Percentiles rank a stretch among this genome's conserved stretches.
Conservation (phyloP, 2,113 vertebrate genomes). For the Nanorana parkeri region DNA sequence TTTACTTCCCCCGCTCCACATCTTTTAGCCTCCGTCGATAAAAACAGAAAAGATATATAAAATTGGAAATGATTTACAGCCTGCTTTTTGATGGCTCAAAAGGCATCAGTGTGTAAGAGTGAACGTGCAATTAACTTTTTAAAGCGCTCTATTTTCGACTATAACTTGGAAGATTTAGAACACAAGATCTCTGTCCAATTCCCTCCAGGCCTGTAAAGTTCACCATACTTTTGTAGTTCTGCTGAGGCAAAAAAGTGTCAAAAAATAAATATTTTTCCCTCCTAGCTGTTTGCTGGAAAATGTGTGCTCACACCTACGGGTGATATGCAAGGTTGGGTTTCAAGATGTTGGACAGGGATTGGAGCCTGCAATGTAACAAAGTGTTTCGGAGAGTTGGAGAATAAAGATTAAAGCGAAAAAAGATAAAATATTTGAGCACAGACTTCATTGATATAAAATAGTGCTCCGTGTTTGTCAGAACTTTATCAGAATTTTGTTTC, state of each 20-base stretch:
- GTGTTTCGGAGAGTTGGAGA: constrained; percentile 4
- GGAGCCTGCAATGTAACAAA: constrained; percentile 59
- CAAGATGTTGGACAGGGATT: constrained; percentile 61
- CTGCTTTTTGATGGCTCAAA: constrained; percentile 49
- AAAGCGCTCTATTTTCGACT: constrained; percentile 58
- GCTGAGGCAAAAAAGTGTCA: constrained; percentile 63
- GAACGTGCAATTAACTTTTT: constrained; percentile 55
- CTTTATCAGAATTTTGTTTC: no score
- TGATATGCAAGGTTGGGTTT: constrained; percentile 60
- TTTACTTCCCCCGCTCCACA: neutral
- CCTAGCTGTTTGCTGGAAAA: constrained; percentile 62
- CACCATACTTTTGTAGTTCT: constrained; percentile 64
- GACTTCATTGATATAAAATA: neutral
- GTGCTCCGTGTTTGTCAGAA: neutral
- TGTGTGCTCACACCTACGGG: constrained; percentile 66
- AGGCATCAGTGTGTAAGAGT: constrained; percentile 48
- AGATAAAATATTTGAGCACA: constrained; percentile 57
- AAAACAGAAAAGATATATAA: constrained; percentile 58
- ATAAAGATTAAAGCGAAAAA: neutral
- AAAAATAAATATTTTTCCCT: constrained; percentile 68
- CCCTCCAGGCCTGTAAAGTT: constrained; percentile 65
- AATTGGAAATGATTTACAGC: constrained; percentile 53
- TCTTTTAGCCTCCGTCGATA: constrained; percentile 32
- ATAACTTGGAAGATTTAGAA: constrained; percentile 62
- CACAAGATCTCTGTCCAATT: constrained; percentile 59